Base-by-base conservation (phyloP, 2,888 invertebrate genomes). In the Acleris holmiana region DNA sequence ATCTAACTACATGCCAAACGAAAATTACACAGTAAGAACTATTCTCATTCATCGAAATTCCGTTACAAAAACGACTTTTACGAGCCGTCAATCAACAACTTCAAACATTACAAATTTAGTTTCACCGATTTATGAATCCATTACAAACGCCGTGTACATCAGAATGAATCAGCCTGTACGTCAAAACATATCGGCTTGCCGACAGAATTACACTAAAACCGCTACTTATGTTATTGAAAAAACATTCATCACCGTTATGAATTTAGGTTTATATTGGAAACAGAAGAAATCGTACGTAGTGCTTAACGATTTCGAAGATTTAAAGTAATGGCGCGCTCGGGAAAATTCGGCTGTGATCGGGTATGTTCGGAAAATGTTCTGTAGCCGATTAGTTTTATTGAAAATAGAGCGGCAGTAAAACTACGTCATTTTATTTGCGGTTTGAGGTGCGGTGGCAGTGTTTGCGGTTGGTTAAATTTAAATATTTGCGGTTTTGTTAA, bases 351-450 rank as follows among this genome's bases (percentile, higher is more conserved):
- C 13, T 5, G 5, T 3, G 13, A 19, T 49, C 53, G 53, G 53
- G 7, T 5, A 29, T 19, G 19, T 7, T 53, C 53, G 40, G 53
- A 18, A 7, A 19, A 13, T 4, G 29, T 29, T 17, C 15, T 35
- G 10, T 18, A 47, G 46, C 46, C 17, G 60, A 60, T 60, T 53
- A 53, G 21, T 76, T 75, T 77, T 73, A 66, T 66, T 68, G 73
- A 71, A 76, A 76, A 74, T 76, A 69, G 76, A 73, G 66, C 76
- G 68, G 65, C 69, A 66, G 73, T 77, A 84, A 79, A 83, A 82
- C 77, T 72, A 75, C 78, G 76, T 70, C 80, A 79, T 82, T 71
- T 82, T 84, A 80, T 82, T 74, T 71, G 71, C 72, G 68, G 71
- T 67, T 76, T 71, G 7, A 57, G 29, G 68, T 67, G 50, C 25